A percentile compares a stretch with the other conserved stretches of the same genome.
These are phyloP conservation scores for Huso huso DNA, from an alignment of 2,797 vertebrate species.

Conservation along the genomic window DNA sequence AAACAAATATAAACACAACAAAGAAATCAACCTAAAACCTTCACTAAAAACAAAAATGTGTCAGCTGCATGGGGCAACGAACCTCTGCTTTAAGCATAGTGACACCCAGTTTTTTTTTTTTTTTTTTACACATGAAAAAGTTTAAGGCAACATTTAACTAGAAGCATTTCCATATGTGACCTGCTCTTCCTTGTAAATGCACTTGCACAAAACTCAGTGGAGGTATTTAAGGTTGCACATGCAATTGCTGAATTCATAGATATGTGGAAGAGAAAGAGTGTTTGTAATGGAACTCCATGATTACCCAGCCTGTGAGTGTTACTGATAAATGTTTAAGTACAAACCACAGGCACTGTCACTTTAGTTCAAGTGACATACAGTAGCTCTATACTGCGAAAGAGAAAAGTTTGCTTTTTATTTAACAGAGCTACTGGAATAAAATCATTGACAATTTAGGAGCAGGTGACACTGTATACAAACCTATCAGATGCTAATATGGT, in stretches of 20 bases:
- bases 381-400: no score
- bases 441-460: no score
- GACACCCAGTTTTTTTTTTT: constrained; percentile 43
- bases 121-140: constrained; percentile 36
- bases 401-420: no score
- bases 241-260: neutral
- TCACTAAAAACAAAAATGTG: neutral
- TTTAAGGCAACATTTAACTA: constrained; percentile 52
- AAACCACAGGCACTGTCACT: no score
- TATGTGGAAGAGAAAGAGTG: neutral
- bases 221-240: neutral
- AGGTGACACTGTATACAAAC: no score
- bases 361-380: no score
- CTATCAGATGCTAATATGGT: no score
- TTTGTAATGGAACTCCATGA: neutral
- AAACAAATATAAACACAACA: neutral
- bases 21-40: neutral
- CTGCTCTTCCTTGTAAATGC: constrained; percentile 36
- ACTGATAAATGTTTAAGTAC: no score
- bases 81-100: constrained; percentile 37
- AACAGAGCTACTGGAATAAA: no score
- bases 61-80: constrained; percentile 7
- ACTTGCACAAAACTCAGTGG: constrained; percentile 24
- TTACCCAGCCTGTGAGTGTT: no score
- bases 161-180: constrained; percentile 63